A percentile compares a stretch with the other conserved stretches of the same genome.
Conservation (phyloP, 2,888 invertebrate species). For the Cataglyphis altisquamis region DNA sequence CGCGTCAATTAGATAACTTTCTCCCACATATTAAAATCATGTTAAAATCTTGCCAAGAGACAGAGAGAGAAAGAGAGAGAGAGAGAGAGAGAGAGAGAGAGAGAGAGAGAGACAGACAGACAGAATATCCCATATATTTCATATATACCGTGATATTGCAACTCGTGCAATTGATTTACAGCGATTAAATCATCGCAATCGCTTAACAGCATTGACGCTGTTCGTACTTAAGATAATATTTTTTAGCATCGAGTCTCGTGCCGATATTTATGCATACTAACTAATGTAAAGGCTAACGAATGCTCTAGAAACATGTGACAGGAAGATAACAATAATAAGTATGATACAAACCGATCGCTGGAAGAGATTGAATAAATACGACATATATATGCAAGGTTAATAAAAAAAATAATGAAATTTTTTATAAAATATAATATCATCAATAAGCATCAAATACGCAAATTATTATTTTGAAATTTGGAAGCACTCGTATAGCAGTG, state of each 20-base stretch:
- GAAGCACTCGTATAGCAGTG: neutral
- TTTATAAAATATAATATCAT: neutral
- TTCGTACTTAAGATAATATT: conserved; percentile 58
- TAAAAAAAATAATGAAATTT: neutral
- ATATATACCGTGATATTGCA: conserved; percentile 52
- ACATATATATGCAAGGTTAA: neutral
- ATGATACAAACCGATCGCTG: conserved; percentile 37
- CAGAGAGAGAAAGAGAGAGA: conserved; percentile 41
- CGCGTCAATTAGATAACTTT: conserved; percentile 22
- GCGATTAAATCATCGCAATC: conserved; percentile 61
- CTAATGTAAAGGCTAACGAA: neutral
- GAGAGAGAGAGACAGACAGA: conserved; percentile 33
- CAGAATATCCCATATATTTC: conserved; percentile 17
- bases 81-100: conserved; percentile 41
- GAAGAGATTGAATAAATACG: conserved; percentile 31
- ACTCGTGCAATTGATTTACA: conserved; percentile 67
- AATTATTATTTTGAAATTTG: neutral
- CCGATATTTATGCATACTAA: conserved; percentile 53
- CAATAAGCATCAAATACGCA: neutral
- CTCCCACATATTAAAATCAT: conserved; percentile 40
- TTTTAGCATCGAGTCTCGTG: conserved; percentile 49
- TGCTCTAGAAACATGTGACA: conserved; percentile 55
- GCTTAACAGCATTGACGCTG: conserved; percentile 63
- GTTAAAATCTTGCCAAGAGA: conserved; percentile 52
- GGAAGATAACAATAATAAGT: conserved; percentile 54